Conservation (phyloP, 1,140 invertebrate genomes). For the Drosophila gunungcola region DNA sequence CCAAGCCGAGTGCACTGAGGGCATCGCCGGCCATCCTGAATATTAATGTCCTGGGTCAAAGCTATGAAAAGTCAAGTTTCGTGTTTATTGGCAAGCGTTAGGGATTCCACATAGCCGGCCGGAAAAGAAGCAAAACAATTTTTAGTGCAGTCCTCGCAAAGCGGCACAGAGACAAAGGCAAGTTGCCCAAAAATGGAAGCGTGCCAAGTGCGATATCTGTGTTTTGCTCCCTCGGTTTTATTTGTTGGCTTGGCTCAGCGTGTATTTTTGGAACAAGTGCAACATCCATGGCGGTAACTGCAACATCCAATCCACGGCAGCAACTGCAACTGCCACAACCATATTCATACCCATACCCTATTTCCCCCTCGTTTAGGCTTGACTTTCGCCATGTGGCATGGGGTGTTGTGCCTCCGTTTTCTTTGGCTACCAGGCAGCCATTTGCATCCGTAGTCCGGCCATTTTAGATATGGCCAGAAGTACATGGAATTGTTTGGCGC, state of each 20-base stretch:
- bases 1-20: slow-evolving; percentile 16
- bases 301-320: slow-evolving; percentile 19
- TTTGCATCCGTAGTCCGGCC: slow-evolving; percentile 38
- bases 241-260: slow-evolving; percentile 29
- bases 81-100: slow-evolving; percentile 44
- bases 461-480: slow-evolving; percentile 37
- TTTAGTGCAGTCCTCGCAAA: slow-evolving; percentile 43
- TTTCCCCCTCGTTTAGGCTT: slow-evolving; percentile 6
- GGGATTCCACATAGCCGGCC: slow-evolving; percentile 22
- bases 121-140: slow-evolving; percentile 34
- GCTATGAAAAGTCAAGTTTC: slow-evolving; percentile 42
- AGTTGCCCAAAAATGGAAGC: slow-evolving; percentile 57
- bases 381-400: slow-evolving; percentile 43
- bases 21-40: slow-evolving; percentile 50
- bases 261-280: slow-evolving; percentile 62
- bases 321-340: slow-evolving; percentile 18
- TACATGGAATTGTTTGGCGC: slow-evolving; percentile 47
- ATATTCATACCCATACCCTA: slow-evolving; percentile 1
- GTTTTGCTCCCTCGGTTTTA: slow-evolving; percentile 15
- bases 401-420: slow-evolving; percentile 30
- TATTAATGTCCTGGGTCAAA: slow-evolving; percentile 63
- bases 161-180: slow-evolving; percentile 44
- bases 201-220: slow-evolving; percentile 57
- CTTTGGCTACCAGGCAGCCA: slow-evolving; percentile 17
- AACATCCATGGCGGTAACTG: slow-evolving; percentile 35